These are phyloP conservation scores for Gortyna flavago DNA, from an alignment of 2,888 invertebrate genomes.

Conservation along the genomic window DNA sequence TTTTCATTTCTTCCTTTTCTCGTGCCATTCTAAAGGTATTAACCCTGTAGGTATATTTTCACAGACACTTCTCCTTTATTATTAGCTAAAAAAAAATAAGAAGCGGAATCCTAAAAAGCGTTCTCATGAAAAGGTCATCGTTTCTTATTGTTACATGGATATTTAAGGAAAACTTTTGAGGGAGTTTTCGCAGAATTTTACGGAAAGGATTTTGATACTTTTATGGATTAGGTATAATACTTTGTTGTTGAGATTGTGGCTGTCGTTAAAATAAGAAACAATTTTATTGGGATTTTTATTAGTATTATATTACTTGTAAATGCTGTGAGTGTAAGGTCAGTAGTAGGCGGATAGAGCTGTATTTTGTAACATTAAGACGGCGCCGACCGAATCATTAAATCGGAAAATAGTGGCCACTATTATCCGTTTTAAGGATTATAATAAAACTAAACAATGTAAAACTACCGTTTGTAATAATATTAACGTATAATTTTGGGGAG, in stretches of 20 bases:
- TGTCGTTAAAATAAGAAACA: slow-evolving; percentile 31
- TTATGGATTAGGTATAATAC: slow-evolving; percentile 23
- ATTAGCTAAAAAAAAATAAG: background rate
- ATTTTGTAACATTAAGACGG: background rate
- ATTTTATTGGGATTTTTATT: slow-evolving; percentile 30
- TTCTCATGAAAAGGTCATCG: slow-evolving; percentile 50
- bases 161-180: slow-evolving; percentile 56
- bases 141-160: slow-evolving; percentile 47
- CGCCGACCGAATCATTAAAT: too few relatives aligned
- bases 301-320: background rate
- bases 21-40: background rate
- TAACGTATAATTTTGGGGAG: too few relatives aligned
- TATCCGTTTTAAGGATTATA: too few relatives aligned
- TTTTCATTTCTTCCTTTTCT: background rate
- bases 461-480: too few relatives aligned
- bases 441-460: too few relatives aligned
- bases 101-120: slow-evolving; percentile 39
- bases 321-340: background rate
- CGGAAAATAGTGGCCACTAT: too few relatives aligned
- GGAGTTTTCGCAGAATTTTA: slow-evolving; percentile 43
- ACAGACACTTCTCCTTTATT: background rate
- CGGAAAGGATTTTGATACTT: slow-evolving; percentile 55
- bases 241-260: slow-evolving; percentile 41
- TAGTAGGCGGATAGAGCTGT: background rate
- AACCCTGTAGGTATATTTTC: background rate